These are phyloP conservation scores for Drosophila kanekoi DNA, from an alignment of 2,888 invertebrate species.

Conservation along the genomic window DNA sequence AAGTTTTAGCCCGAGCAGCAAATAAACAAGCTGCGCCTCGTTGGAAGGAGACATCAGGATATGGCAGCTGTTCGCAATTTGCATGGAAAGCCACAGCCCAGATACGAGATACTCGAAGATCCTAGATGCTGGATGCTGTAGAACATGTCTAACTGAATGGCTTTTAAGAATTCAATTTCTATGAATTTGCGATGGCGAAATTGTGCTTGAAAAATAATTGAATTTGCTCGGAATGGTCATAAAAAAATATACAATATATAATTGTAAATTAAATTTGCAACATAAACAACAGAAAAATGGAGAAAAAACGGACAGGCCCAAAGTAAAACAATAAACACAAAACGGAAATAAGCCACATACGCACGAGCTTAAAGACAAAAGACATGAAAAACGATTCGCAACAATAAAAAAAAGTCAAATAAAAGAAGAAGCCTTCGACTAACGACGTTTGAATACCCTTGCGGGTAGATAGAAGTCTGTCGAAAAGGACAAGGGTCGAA, in stretches of 20 bases:
- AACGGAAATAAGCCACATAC: conserved; percentile 60
- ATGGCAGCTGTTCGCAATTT: conserved; percentile 48
- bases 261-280: conserved; percentile 78
- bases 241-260: conserved; percentile 67
- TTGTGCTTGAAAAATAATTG: conserved; percentile 61
- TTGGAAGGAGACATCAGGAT: conserved; percentile 11
- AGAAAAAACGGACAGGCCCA: conserved; percentile 29
- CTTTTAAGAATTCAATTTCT: conserved; percentile 52
- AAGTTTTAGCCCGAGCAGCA: conserved; percentile 21
- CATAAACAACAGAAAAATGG: conserved; percentile 45
- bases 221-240: conserved; percentile 49
- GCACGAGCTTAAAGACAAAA: conserved; percentile 15
- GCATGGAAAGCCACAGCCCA: conserved; percentile 24
- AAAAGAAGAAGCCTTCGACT: neutral
- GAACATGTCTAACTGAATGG: conserved; percentile 6
- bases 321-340: conserved; percentile 71
- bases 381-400: conserved; percentile 22
- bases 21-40: conserved; percentile 16
- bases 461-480: no score
- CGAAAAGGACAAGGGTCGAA: no score
- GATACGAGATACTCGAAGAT: neutral
- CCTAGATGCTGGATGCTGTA: neutral
- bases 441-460: neutral
- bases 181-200: conserved; percentile 49
- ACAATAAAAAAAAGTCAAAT: conserved; percentile 8